phyloP scores from a whole-genome alignment of 2,797 vertebrate genomes.

The Girardinus metallicus region DNA sequence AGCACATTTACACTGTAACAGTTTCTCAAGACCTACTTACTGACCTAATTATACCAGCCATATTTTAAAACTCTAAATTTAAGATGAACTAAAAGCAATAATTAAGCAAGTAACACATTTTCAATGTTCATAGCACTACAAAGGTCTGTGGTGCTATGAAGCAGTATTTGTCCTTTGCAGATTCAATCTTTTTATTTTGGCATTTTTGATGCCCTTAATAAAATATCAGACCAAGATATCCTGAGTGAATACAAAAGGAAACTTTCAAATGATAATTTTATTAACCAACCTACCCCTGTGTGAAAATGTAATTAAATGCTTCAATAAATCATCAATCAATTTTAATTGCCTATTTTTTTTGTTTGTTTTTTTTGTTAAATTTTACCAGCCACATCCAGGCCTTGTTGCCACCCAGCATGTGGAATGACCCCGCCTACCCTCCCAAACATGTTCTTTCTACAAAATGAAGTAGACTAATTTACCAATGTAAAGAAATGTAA shows the following conservation, averaged over 20 bases:
- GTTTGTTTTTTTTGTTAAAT: neutral
- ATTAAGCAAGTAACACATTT: neutral
- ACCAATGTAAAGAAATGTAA: neutral
- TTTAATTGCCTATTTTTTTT: neutral
- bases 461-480: neutral
- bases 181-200: neutral
- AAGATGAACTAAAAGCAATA: neutral
- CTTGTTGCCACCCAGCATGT: neutral
- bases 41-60: slow-evolving; percentile 1
- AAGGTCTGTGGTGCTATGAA: neutral
- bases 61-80: neutral
- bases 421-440: neutral
- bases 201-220: neutral
- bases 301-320: neutral
- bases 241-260: neutral
- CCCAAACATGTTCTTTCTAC: neutral
- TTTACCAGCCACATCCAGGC: neutral
- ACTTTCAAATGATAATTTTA: neutral
- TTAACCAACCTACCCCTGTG: neutral
- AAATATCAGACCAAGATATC: neutral
- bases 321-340: neutral
- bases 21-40: slow-evolving; percentile 5
- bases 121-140: neutral
- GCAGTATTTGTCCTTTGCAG: neutral
- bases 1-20: neutral